phyloP scores from a whole-genome alignment of 1,140 invertebrate genomes.

The Micrasema minimum region DNA sequence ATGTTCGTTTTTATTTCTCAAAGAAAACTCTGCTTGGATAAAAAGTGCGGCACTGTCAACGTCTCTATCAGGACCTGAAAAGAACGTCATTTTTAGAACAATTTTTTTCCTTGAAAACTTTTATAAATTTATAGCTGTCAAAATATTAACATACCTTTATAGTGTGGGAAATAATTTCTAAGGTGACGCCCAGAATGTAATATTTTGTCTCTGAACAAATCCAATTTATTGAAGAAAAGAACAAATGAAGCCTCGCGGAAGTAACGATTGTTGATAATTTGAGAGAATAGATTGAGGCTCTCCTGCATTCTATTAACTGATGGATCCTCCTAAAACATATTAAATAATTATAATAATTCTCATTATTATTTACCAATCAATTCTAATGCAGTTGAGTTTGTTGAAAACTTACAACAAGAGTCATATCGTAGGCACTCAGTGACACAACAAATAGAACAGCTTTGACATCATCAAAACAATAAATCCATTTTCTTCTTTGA shows the following conservation, averaged over 20 bases:
- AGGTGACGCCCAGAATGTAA: conserved; percentile 72
- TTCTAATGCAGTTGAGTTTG: too few relatives aligned
- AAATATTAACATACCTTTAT: conserved; percentile 61
- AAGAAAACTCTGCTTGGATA: conserved; percentile 73
- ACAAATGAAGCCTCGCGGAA: conserved; percentile 74
- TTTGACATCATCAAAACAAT: conserved; percentile 76
- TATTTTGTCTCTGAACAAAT: conserved; percentile 76
- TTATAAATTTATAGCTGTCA: too few relatives aligned
- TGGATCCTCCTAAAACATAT: conserved; percentile 68
- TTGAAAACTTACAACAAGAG: conserved; percentile 65
- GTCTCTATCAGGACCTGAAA: conserved; percentile 72
- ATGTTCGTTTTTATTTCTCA: conserved; percentile 68
- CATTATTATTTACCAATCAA: background rate
- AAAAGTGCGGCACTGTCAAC: conserved; percentile 73
- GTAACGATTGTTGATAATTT: conserved; percentile 75
- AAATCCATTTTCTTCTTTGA: conserved; percentile 81
- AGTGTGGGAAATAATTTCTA: conserved; percentile 71
- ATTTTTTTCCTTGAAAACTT: too few relatives aligned
- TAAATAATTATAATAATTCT: background rate
- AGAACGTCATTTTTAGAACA: conserved; percentile 9
- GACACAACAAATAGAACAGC: conserved; percentile 75
- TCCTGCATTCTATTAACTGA: conserved; percentile 74
- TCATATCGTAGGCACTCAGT: conserved; percentile 76
- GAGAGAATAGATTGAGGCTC: conserved; percentile 72
- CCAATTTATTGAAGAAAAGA: conserved; percentile 78